These are phyloP conservation scores for Eilema griseolum DNA, from an alignment of 2,888 invertebrate species.

Conservation along the genomic window DNA sequence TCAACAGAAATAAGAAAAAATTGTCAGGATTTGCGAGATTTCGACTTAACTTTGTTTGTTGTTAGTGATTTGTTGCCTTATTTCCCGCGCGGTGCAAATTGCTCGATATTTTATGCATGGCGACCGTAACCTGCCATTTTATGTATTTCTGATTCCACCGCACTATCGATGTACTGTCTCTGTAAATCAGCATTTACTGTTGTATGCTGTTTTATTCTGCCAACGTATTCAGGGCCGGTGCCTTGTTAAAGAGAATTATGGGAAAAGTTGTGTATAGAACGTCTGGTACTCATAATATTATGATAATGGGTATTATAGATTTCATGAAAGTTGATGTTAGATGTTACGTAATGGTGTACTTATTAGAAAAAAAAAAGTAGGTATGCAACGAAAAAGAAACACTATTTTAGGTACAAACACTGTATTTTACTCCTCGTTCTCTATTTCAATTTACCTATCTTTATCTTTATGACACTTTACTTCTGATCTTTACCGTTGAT, in stretches of 20 bases:
- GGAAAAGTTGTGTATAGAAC: neutral
- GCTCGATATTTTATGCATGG: slow-evolving; percentile 14
- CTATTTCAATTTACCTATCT: neutral
- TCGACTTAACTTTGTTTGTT: neutral
- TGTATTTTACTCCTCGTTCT: no score
- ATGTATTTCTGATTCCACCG: slow-evolving; percentile 19
- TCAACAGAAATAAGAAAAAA: neutral
- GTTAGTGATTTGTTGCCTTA: neutral
- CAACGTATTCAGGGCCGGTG: neutral
- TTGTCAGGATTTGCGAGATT: neutral
- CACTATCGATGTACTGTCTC: slow-evolving; percentile 18
- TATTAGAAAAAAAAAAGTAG: neutral
- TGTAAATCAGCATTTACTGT: slow-evolving; percentile 16
- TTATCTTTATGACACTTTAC: no score
- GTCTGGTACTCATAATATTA: neutral
- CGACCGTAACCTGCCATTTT: slow-evolving; percentile 17
- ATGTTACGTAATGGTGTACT: neutral
- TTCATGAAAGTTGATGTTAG: neutral
- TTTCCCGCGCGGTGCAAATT: slow-evolving; percentile 8
- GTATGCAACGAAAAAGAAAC: neutral
- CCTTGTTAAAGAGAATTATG: slow-evolving; percentile 9
- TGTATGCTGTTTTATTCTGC: slow-evolving; percentile 11
- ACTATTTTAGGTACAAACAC: no score
- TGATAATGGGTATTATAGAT: neutral
- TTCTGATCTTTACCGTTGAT: no score